Base-by-base conservation (phyloP, 1,140 invertebrate genomes). In the Hylaeus volcanicus region DNA sequence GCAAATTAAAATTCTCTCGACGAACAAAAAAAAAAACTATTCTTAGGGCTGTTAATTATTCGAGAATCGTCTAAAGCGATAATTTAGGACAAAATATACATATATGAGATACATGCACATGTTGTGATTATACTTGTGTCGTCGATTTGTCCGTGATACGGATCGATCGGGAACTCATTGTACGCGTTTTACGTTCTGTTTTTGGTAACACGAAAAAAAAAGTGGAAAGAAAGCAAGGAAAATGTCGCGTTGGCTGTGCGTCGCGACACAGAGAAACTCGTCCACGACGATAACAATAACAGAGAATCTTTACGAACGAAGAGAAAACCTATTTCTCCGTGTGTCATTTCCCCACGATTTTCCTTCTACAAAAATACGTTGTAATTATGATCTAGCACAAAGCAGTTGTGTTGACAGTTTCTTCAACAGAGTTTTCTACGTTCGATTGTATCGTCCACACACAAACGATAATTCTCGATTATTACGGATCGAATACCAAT, bases 1-100 rank as follows among this genome's bases (percentile, higher is more conserved):
- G 11, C 72, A 69, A 81, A n/a, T 68, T 76, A 72, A 56, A 11
- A 71, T 39, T 72, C 48, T 78, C 68, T 72, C 60, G 64, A 48
- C 60, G 61, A 53, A 85, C 37, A 69, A 79, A 69, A 68, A 72
- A 72, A 72, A 68, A 72, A 26, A 72, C 51, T 81, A 72, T 84
- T 72, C 65, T 61, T 51, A 56, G 53, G 71, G 51, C 37, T 79
- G 77, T 79, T 74, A 51, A 65, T 73, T 65, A 51, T 45, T 74
- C 41, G 61, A 79, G 26, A 48, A 79, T 79, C 53, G 26, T 74
- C 39, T 55, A 12, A 51, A 11, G 45, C 45, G 65, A 51, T n/a
- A 5, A 14, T 68, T 68, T 68, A 51, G 15, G 65, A 68, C 5
- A 58, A 15, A n/a, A 26, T 51, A 68, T 53, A 63, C 9, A 41